Percentiles rank a stretch among this genome's conserved stretches.
Evolutionary conservation across 2,888 invertebrate genomes (phyloP).

Genomic region (Escarpia spicata): DNA sequence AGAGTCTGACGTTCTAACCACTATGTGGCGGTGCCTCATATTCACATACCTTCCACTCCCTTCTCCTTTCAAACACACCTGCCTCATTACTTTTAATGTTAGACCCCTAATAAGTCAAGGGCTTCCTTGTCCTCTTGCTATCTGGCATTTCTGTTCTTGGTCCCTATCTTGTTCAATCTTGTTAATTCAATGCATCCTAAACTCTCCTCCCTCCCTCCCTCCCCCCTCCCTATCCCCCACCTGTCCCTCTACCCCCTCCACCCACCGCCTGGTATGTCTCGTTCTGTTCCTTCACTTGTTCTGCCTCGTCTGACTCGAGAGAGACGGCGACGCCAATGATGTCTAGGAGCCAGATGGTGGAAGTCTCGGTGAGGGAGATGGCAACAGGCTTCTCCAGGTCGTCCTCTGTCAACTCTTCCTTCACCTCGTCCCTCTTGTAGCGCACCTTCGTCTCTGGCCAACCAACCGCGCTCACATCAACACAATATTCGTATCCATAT

Average conservation of each 20-base stretch:
- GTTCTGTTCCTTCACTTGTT: conserved; percentile 50
- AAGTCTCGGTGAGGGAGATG: conserved; percentile 60
- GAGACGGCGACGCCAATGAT: conserved; percentile 58
- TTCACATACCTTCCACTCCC: background rate
- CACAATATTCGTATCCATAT: too few relatives aligned
- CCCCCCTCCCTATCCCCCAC: background rate
- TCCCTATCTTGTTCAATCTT: too few relatives aligned
- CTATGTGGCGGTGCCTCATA: background rate
- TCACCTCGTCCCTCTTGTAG: conserved; percentile 53
- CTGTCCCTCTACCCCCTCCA: conserved; percentile 32
- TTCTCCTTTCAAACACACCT: too few relatives aligned
- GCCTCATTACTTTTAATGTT: too few relatives aligned
- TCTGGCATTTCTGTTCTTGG: too few relatives aligned
- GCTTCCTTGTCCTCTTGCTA: too few relatives aligned
- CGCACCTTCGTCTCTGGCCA: conserved; percentile 26
- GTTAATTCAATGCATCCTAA: too few relatives aligned
- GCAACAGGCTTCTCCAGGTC: conserved; percentile 59
- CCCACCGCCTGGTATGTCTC: conserved; percentile 56
- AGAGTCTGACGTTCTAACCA: too few relatives aligned
- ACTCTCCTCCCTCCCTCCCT: background rate
- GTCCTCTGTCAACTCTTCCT: conserved; percentile 54
- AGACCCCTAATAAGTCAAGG: too few relatives aligned
- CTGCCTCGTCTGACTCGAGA: conserved; percentile 57
- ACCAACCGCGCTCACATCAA: background rate
- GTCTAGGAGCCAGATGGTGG: conserved; percentile 63